phyloP scores from a whole-genome alignment of 30 jellyfish, hydroid and myxozoan genomes.

The Turritopsis rubra region DNA sequence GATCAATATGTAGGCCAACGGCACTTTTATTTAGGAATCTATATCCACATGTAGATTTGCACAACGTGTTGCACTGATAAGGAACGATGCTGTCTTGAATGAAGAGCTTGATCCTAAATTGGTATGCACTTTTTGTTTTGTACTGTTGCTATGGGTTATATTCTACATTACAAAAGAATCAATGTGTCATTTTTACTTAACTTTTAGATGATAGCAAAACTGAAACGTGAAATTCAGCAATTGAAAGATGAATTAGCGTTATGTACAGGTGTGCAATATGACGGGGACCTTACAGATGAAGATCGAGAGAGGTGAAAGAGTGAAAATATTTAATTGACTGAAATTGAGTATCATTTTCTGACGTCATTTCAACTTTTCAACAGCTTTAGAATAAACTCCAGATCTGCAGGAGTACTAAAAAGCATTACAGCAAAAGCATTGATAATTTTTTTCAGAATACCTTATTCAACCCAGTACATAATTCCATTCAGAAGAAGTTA shows the following conservation, averaged over 20 bases:
- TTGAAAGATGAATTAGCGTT: conserved; percentile 76
- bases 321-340: neutral
- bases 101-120: conserved; percentile 96
- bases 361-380: too few relatives aligned
- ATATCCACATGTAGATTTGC: conserved; percentile 96
- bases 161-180: too few relatives aligned
- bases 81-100: conserved; percentile 82
- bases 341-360: neutral
- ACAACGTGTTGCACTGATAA: conserved; percentile 91
- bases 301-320: conserved; percentile 50
- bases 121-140: conserved; percentile 44
- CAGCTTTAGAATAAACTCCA: too few relatives aligned
- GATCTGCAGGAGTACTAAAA: too few relatives aligned
- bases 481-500: too few relatives aligned
- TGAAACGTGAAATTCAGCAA: conserved; percentile 72
- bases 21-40: conserved; percentile 58
- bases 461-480: too few relatives aligned
- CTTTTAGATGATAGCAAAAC: conserved; percentile 65
- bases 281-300: conserved; percentile 62
- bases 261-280: conserved; percentile 75
- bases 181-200: too few relatives aligned
- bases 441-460: too few relatives aligned
- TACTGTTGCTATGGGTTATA: neutral
- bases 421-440: too few relatives aligned
- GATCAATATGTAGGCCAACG: too few relatives aligned